Conservation (phyloP, 2,113 vertebrate species). For the Isurus oxyrinchus region DNA sequence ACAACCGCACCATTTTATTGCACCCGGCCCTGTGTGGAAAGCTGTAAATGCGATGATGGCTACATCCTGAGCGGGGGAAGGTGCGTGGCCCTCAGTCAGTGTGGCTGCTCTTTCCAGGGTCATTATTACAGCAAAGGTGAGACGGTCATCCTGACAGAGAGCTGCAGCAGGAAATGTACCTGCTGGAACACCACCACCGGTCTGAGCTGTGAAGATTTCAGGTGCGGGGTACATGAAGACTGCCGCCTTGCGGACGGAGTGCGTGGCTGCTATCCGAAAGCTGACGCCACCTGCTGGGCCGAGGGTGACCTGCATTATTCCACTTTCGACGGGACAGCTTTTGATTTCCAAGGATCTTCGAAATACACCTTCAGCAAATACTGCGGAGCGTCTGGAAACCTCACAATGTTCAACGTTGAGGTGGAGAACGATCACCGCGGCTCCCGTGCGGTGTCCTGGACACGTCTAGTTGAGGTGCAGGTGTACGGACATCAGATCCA, state of each 20-base stretch:
- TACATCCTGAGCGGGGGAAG: constrained; percentile 48
- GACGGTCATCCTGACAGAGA: constrained; percentile 42
- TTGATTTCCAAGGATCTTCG: constrained; percentile 52
- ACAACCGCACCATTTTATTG: constrained; percentile 47
- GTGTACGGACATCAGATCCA: constrained; percentile 43
- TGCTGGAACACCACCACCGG: constrained; percentile 39
- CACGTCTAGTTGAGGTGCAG: constrained; percentile 42
- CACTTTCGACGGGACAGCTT: constrained; percentile 49
- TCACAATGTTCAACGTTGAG: constrained; percentile 44
- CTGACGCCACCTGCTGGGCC: constrained; percentile 46
- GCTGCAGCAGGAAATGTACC: constrained; percentile 50
- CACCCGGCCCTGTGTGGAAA: constrained; percentile 45
- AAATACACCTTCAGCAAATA: constrained; percentile 46
- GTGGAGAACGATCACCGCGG: constrained; percentile 47
- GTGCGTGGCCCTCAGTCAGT: constrained; percentile 47
- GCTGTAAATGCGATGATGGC: constrained; percentile 52
- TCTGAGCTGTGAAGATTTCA: constrained; percentile 47
- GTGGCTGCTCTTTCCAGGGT: constrained; percentile 53
- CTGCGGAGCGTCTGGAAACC: constrained; percentile 33
- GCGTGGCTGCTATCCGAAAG: constrained; percentile 46
- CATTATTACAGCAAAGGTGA: constrained; percentile 49
- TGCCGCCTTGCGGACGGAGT: constrained; percentile 41
- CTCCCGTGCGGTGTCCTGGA: constrained; percentile 40
- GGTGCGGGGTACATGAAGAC: constrained; percentile 42
- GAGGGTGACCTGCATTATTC: constrained; percentile 47